Evolutionary conservation across 2,888 invertebrate species (phyloP).

Genomic region (Nasonia oneida): DNA sequence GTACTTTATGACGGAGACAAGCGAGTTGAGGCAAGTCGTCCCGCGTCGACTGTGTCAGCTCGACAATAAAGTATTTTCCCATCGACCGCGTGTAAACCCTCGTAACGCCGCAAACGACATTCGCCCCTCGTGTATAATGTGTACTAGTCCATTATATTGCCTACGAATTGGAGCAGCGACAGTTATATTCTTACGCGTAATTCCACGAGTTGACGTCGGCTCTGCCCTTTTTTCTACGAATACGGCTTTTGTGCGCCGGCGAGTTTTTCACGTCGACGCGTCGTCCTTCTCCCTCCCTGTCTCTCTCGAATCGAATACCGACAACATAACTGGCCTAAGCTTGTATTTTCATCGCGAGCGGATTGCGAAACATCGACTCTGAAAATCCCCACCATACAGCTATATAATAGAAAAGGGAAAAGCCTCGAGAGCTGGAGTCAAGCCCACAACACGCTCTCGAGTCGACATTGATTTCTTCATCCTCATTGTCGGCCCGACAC

Average conservation of each 20-base stretch:
- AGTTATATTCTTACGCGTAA: background rate
- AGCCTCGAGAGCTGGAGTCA: background rate
- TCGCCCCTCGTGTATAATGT: slow-evolving; percentile 12
- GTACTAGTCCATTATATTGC: slow-evolving; percentile 23
- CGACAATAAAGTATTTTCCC: slow-evolving; percentile 48
- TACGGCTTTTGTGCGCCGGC: slow-evolving; percentile 23
- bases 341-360: too few relatives aligned
- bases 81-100: slow-evolving; percentile 51
- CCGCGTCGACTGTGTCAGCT: background rate
- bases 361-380: background rate
- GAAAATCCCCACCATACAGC: background rate
- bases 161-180: slow-evolving; percentile 37
- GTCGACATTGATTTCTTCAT: slow-evolving; percentile 45
- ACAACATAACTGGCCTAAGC: background rate
- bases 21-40: background rate
- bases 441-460: background rate
- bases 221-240: background rate
- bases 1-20: too few relatives aligned
- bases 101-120: slow-evolving; percentile 31
- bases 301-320: background rate
- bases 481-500: slow-evolving; percentile 21
- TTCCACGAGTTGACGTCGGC: slow-evolving; percentile 20
- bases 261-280: slow-evolving; percentile 60
- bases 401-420: background rate
- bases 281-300: background rate